These are phyloP conservation scores for Nomada goodeniana DNA, from an alignment of 2,888 invertebrate species.

Conservation along the genomic window DNA sequence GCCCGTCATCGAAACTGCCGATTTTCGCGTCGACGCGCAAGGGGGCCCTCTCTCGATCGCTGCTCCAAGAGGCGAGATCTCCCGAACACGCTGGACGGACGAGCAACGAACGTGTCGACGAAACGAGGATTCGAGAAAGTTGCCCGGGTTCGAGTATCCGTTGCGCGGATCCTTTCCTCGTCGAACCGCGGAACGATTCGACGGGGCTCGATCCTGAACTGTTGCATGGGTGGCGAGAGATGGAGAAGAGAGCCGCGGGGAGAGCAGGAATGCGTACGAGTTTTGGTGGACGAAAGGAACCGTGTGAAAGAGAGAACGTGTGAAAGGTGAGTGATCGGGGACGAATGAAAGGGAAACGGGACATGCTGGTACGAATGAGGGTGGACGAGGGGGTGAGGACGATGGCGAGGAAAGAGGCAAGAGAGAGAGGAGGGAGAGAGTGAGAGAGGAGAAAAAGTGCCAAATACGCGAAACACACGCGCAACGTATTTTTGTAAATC, in stretches of 20 bases:
- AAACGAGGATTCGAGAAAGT: conserved; percentile 23
- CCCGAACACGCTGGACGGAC: not conserved
- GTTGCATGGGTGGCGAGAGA: conserved; percentile 21
- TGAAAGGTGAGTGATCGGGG: not conserved
- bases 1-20: conserved; percentile 72
- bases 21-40: conserved; percentile 70
- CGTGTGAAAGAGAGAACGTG: not conserved
- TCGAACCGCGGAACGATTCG: conserved; percentile 31
- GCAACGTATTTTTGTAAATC: conserved; percentile 84
- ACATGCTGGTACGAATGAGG: not conserved
- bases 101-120: conserved; percentile 9
- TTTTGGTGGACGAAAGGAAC: no score
- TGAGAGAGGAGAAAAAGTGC: conserved; percentile 77
- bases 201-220: conserved; percentile 42
- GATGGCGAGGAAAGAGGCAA: conserved; percentile 19
- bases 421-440: conserved; percentile 23
- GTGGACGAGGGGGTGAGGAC: conserved; percentile 12
- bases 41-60: conserved; percentile 67
- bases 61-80: conserved; percentile 41
- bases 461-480: conserved; percentile 82
- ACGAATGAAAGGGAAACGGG: conserved; percentile 18
- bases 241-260: not conserved
- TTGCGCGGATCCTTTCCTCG: conserved; percentile 48
- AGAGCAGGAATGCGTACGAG: not conserved
- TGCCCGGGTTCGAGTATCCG: conserved; percentile 32